Evolutionary conservation across 1,140 invertebrate genomes (phyloP).

Genomic region (Heliconius himera): DNA sequence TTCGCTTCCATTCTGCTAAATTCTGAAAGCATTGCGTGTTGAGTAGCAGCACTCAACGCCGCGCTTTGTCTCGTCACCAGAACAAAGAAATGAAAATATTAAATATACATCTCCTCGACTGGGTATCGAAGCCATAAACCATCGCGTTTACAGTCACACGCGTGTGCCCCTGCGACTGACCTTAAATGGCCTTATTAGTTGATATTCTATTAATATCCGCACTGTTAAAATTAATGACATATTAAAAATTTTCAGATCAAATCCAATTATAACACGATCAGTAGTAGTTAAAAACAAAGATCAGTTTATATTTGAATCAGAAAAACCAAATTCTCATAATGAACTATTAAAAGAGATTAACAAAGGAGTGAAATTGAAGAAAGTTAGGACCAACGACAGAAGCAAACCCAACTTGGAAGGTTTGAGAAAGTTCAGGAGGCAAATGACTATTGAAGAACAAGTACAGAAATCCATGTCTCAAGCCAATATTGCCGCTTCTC

Average conservation of each 20-base stretch:
- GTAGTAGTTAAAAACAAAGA: slow-evolving; percentile 86
- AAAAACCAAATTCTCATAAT: slow-evolving; percentile 91
- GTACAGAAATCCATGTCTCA: slow-evolving; percentile 90
- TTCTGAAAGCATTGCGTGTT: too few species aligned
- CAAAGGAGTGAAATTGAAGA: slow-evolving; percentile 88
- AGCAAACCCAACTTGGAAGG: slow-evolving; percentile 92
- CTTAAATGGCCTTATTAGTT: not conserved
- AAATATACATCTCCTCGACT: too few species aligned
- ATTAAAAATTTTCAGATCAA: slow-evolving; percentile 72
- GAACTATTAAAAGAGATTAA: slow-evolving; percentile 92
- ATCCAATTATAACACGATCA: slow-evolving; percentile 82
- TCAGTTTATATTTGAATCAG: slow-evolving; percentile 94
- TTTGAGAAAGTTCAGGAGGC: slow-evolving; percentile 91
- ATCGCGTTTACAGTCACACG: too few species aligned
- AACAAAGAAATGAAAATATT: too few species aligned
- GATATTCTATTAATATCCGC: not conserved
- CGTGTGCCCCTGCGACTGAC: too few species aligned
- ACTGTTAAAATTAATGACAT: not conserved
- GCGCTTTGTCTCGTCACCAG: not conserved
- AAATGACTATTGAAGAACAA: slow-evolving; percentile 94
- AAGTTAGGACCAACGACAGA: slow-evolving; percentile 91
- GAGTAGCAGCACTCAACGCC: too few species aligned
- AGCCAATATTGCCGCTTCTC: slow-evolving; percentile 81
- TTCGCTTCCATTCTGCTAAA: too few species aligned
- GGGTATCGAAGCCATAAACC: too few species aligned